Base-by-base conservation (phyloP, 2,888 invertebrate species). In the Marronus borbonicus region DNA sequence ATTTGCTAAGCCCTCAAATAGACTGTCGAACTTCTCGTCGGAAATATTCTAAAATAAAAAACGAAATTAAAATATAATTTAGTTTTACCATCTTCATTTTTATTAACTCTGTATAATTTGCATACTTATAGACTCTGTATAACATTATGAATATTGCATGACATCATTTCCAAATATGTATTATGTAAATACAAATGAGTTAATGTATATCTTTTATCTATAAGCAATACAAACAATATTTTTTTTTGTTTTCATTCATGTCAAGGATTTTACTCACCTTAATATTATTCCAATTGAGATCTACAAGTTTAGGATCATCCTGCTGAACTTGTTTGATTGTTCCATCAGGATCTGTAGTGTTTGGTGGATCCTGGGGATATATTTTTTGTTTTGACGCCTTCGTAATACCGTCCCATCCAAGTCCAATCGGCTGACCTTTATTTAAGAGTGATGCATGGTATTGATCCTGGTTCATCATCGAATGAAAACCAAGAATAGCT, bases 401-500 rank as follows among this genome's bases (percentile, higher is more conserved):
- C 76, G 98, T 98, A 86, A 98, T 94, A 85, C 98, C 97, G 87
- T 96, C 96, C 97, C 97, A 97, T 82, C 97, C 97, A 85, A 97
- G 90, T 65, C 97, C 97, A 80, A 96, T 92, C 0, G 96, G 96
- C 87, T 97, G 96, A 36, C 96, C 96, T 90, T 97, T 97, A 90
- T 97, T 97, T 82, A 96, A 90, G 80, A 97, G 91, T 58, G 99
- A 98, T 80, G 98, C 98, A 90, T 99, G 98, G 90, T 98, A 99
- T 90, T 99, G 99, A 88, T 98, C 98, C 91, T 99, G 99, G 89
- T 98, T 99, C 95, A 99, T 96, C 97, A 99, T 98, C 81, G 98
- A 98, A 91, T 99, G 99, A 93, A 99, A 98, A 86, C 99, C 99
- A 87, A 98, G 93, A 89, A 98, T 98, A 88, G 98, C 98, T 97